A percentile compares a stretch with the other conserved stretches of the same genome.
phyloP scores from a whole-genome alignment of 2,888 invertebrate species.

The Tenthredo livida region DNA sequence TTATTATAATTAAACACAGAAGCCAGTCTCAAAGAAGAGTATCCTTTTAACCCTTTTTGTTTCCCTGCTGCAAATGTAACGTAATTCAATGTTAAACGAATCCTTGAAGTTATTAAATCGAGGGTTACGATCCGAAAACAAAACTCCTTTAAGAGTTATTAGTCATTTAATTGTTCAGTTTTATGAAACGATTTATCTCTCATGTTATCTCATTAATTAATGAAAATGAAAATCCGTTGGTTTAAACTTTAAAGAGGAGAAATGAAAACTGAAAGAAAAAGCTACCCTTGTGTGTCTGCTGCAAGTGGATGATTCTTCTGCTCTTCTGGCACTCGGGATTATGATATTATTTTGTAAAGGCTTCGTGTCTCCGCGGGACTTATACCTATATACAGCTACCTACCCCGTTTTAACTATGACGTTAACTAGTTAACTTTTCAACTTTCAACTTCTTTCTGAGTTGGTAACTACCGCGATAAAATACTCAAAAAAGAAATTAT shows the following conservation, averaged over 20 bases:
- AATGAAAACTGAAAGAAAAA: not conserved
- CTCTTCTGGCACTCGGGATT: not conserved
- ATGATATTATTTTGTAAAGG: constrained; percentile 16
- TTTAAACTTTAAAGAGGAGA: not conserved
- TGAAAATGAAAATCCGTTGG: not conserved
- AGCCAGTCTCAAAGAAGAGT: not conserved
- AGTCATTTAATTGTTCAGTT: not conserved
- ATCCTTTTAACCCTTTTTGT: not conserved
- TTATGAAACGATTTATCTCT: not conserved
- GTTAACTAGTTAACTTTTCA: constrained; percentile 49
- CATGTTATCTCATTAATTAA: not conserved
- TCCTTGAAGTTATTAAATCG: not conserved
- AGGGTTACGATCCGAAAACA: not conserved
- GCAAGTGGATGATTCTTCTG: not conserved
- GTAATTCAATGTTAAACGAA: not conserved
- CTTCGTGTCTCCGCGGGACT: not conserved
- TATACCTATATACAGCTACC: not conserved
- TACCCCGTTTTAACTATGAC: constrained; percentile 36
- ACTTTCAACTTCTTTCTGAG: constrained; percentile 21
- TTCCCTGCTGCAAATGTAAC: not conserved
- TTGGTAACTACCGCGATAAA: constrained; percentile 38
- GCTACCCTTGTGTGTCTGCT: constrained; percentile 3
- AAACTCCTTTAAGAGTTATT: not conserved
- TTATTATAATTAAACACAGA: constrained; percentile 3
- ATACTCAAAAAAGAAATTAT: constrained; percentile 28